Evolutionary conservation across 2,888 invertebrate genomes (phyloP), one percentile per base, ranked within the genome.

Genomic region (Zele albiditarsus): DNA sequence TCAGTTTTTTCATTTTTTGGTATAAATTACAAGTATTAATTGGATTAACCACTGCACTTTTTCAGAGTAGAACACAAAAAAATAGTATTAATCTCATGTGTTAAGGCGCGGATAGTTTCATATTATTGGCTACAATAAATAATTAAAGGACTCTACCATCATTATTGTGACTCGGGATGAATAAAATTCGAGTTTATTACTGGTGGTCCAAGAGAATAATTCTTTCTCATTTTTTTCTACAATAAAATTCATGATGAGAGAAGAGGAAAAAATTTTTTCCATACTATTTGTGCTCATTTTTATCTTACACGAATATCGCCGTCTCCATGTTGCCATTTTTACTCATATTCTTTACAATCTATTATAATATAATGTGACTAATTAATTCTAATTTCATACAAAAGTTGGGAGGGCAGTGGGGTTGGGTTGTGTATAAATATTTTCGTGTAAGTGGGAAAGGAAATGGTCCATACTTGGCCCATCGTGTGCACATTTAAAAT

Each of bases 301-400:
- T 65, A 65, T 72, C 33, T 31, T 72, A 72, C 71, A 72, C 65
- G 25, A 72, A 42, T 66, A 66, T 42, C 25, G 25, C 20, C 12
- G 10, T 53, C 33, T 27, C 28, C 12, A 27, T 28, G 60, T 28
- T 33, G 33, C 33, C 33, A 28, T 33, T 38, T 60, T 33, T n/a
- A 31, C 20, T 63, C 23, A 53, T 23, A 31, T 28, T 67, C 25
- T 38, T 57, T 73, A 69, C 8, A 60, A 46, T 46, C 42, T 69
- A 63, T 74, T 71, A 53, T 53, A 70, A 70, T 74, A 70, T 66
- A 62, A 74, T 62, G 69, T 74, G 74, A 74, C 66, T 72, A 53
- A 66, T 63, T 65, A 10, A 71, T n/a, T 74, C 70, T 74, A 65
- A 8, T 38, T 65, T 70, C 68, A 65, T 74, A 74, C 57, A 74